Evolutionary conservation across 2,113 vertebrate species (phyloP), one percentile per base, ranked within the genome.

Genomic region (Urocolius indicus): DNA sequence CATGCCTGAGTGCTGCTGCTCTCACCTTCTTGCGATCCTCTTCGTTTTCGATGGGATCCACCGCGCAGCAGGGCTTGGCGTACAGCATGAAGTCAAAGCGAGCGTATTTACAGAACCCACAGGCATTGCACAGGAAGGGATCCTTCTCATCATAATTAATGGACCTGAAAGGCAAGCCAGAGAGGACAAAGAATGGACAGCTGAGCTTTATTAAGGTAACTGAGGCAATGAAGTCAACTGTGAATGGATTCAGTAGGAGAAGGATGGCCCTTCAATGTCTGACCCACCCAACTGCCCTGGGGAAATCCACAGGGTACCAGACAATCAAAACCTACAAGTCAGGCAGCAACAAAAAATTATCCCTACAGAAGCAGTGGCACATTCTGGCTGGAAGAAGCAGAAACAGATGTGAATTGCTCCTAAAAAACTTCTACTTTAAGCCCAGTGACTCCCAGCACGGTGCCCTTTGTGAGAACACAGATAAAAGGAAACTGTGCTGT

Each of bases 31-130:
- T 99, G 63, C 99, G 97, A 92, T 99, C 99, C 94, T 99, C 99
- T 88, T 99, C 99, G 12, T 99, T 99, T 91, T 99, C 99, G 24
- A 99, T 99, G 73, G 99, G 99, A 94, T 99, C 99, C 97, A 99
- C 99, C 0, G 99, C 99, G 26, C 99, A 99, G 97, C 99, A 99
- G 13, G 99, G 99, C 95, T 99, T 99, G 90, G 99, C 99, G 6
- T 99, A 99, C 23, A 99, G 96, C 99, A 99, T 99, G 98, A 99
- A 99, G 96, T 99, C 99, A n/a, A 99, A 99, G 88, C 99, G 98
- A 15, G 99, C 99, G 1, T 99, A 99, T 97, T 99, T 99, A 96
- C 99, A 99, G 98, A 99, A 99, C 48, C 99, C 99, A 74, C 99
- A 99, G 74, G 99, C 99, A 1, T 99, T 99, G 97, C 99, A 99